Evolutionary conservation across 2,888 invertebrate species (phyloP).

Genomic region (Chymomyza amoena): DNA sequence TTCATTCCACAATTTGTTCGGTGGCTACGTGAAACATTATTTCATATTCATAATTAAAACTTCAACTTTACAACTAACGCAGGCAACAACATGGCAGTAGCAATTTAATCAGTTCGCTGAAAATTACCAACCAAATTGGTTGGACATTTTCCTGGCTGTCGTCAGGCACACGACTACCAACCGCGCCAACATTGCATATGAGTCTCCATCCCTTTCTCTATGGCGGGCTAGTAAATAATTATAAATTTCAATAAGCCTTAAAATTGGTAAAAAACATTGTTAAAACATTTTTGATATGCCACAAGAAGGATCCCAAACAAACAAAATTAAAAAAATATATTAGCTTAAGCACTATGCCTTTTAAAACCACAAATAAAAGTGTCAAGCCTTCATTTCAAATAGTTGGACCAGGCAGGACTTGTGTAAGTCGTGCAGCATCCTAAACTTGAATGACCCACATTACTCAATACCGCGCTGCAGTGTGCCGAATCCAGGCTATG

Average conservation of each 20-base stretch:
- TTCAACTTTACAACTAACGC: slow-evolving; percentile 44
- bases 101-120: slow-evolving; percentile 31
- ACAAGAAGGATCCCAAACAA: no score
- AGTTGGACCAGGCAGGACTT: no score
- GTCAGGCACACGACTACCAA: background rate
- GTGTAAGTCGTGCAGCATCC: no score
- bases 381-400: no score
- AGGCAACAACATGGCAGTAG: slow-evolving; percentile 1
- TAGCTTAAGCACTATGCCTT: no score
- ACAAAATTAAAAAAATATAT: no score
- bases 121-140: slow-evolving; percentile 44
- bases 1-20: background rate
- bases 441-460: no score
- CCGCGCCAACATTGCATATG: background rate
- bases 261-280: background rate
- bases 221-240: slow-evolving; percentile 53
- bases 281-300: no score
- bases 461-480: no score
- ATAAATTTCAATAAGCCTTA: slow-evolving; percentile 62
- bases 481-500: slow-evolving; percentile 47
- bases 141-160: slow-evolving; percentile 36
- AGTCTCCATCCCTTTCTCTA: background rate
- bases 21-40: slow-evolving; percentile 29
- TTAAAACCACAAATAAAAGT: no score
- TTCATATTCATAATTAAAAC: slow-evolving; percentile 59